Conservation (phyloP, 2,888 invertebrate species). For the Caenorhabditis wallacei region DNA sequence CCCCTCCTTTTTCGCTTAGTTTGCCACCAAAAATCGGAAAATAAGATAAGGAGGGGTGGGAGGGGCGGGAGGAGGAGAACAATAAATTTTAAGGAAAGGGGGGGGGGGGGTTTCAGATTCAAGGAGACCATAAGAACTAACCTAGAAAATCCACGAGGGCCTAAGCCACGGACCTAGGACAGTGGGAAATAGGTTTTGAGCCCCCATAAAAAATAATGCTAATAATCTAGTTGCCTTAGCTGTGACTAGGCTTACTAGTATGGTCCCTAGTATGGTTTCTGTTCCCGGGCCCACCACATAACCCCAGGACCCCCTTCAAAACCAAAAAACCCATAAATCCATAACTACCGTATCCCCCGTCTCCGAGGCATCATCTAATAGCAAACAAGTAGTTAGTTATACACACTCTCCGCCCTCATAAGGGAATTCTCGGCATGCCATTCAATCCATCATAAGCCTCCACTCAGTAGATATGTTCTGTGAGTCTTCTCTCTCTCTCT, state of each 20-base stretch:
- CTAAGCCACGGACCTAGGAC: too few species aligned
- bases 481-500: conserved; percentile 5
- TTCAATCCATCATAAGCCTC: conserved; percentile 46
- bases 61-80: not conserved
- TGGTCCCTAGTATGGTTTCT: too few species aligned
- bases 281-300: too few species aligned
- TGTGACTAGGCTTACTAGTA: too few species aligned
- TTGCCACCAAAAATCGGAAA: conserved; percentile 32
- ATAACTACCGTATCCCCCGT: conserved; percentile 35
- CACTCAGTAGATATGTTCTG: too few species aligned
- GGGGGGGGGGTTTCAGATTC: not conserved
- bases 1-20: not conserved
- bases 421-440: conserved; percentile 49
- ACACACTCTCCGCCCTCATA: conserved; percentile 31
- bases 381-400: conserved; percentile 61
- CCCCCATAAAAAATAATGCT: too few species aligned
- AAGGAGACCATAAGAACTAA: too few species aligned
- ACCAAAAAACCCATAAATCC: conserved; percentile 17
- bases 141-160: too few species aligned
- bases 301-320: not conserved
- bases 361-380: conserved; percentile 25
- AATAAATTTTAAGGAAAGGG: conserved; percentile 5
- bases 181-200: too few species aligned
- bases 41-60: conserved; percentile 23
- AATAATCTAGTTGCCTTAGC: too few species aligned